A percentile compares a stretch with the other conserved stretches of the same genome.
phyloP scores from a whole-genome alignment of 2,113 vertebrate genomes.

The Telmatochromis sp. region DNA sequence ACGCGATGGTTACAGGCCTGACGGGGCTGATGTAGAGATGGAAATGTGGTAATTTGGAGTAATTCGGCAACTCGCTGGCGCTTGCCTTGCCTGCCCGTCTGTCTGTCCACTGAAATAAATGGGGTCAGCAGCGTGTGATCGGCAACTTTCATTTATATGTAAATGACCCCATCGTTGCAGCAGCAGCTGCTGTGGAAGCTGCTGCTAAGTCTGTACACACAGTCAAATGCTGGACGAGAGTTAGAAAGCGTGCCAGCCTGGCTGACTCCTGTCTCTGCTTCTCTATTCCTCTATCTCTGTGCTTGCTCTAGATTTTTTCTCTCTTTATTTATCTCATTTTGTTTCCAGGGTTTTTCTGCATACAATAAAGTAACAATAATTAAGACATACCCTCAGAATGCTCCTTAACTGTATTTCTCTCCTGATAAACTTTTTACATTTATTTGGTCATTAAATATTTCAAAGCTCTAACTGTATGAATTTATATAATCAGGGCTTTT shows the following conservation, averaged over 20 bases:
- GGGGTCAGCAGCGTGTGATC: conserved; percentile 78
- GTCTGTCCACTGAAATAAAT: conserved; percentile 78
- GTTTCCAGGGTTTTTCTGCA: not conserved
- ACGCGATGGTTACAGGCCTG: conserved; percentile 67
- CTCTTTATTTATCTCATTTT: not conserved
- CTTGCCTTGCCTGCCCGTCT: conserved; percentile 73
- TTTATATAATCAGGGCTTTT: not conserved
- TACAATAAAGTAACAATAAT: not conserved
- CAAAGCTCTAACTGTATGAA: not conserved
- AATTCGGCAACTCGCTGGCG: conserved; percentile 74
- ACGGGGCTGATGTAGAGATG: conserved; percentile 75
- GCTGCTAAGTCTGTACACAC: conserved; percentile 46
- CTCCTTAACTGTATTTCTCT: not conserved
- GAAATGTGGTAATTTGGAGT: conserved; percentile 81
- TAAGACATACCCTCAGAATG: not conserved
- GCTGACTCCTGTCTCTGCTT: not conserved
- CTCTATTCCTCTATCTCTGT: not conserved
- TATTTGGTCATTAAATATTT: not conserved
- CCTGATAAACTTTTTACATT: not conserved
- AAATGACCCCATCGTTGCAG: conserved; percentile 72
- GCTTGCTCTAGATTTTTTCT: not conserved
- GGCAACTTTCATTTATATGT: conserved; percentile 85
- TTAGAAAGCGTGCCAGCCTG: conserved; percentile 14
- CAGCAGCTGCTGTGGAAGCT: conserved; percentile 60
- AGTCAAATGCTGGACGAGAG: conserved; percentile 26